Evolutionary conservation across 2,888 invertebrate species (phyloP).

Genomic region (Drosophila nigricruria): DNA sequence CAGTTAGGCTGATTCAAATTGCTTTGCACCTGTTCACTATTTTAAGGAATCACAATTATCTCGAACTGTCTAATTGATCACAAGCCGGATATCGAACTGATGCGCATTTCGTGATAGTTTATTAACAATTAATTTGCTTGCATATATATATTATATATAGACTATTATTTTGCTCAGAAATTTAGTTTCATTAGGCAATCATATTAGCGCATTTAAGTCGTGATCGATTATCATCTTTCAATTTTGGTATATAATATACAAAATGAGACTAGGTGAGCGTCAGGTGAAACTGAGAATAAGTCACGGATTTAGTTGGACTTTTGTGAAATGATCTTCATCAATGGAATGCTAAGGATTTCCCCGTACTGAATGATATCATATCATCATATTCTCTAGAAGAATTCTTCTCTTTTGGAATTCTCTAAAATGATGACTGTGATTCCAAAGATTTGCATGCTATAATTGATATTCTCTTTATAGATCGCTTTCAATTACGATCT

Average conservation of each 20-base stretch:
- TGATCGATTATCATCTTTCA: conserved; percentile 22
- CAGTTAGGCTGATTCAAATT: conserved; percentile 35
- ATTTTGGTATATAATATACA: conserved; percentile 15
- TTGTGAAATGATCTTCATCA: not conserved
- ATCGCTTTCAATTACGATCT: not conserved
- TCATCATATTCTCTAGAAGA: not conserved
- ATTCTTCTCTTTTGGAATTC: no score
- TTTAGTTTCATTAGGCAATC: conserved; percentile 19
- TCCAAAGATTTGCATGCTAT: no score
- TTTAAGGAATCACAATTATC: conserved; percentile 17
- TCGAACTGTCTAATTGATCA: conserved; percentile 4
- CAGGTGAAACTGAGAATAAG: not conserved
- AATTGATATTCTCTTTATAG: no score
- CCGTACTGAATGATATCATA: not conserved
- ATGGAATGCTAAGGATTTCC: conserved; percentile 15
- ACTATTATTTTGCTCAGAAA: conserved; percentile 11
- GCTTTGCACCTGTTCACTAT: conserved; percentile 29
- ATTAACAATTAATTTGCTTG: not conserved
- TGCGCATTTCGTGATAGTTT: conserved; percentile 14
- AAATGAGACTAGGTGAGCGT: conserved; percentile 34
- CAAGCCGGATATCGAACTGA: conserved; percentile 42
- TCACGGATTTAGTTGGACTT: conserved; percentile 1
- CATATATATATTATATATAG: not conserved
- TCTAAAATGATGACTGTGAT: no score
- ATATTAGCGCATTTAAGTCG: conserved; percentile 25